phyloP scores from a whole-genome alignment of 2,888 invertebrate genomes.

The Achlya flavicornis region DNA sequence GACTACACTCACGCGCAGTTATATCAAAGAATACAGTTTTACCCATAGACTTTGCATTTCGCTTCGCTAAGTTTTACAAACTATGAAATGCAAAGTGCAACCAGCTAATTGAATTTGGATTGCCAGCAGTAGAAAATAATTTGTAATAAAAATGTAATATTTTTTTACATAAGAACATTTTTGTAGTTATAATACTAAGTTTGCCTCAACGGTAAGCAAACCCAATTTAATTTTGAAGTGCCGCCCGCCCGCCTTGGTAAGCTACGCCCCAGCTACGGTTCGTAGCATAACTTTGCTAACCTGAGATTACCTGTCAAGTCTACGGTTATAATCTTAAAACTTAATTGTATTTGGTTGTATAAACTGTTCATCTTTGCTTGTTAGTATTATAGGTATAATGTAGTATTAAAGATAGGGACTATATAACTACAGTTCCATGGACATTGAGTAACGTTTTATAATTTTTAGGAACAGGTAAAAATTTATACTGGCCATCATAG shows the following conservation, averaged over 20 bases:
- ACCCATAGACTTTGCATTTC: no score
- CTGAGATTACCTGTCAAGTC: not conserved
- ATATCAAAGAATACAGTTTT: no score
- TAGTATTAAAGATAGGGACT: not conserved
- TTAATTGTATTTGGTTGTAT: no score
- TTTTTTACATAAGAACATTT: not conserved
- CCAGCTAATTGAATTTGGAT: no score
- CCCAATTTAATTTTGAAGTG: conserved; percentile 1
- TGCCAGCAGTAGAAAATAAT: not conserved
- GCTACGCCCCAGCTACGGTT: conserved; percentile 7
- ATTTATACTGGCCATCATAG: no score
- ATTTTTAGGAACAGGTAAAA: not conserved
- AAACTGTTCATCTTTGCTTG: no score
- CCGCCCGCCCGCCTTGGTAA: not conserved
- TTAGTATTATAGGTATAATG: no score
- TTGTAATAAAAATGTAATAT: not conserved
- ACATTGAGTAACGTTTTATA: not conserved
- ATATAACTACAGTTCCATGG: not conserved
- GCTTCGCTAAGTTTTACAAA: no score
- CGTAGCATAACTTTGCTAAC: conserved; percentile 10
- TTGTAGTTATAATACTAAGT: not conserved
- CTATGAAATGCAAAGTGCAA: no score
- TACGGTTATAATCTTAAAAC: no score
- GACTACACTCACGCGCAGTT: no score
- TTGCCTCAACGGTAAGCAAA: not conserved